phyloP scores from a whole-genome alignment of 2,113 vertebrate genomes.

The Boleophthalmus pectinirostris region DNA sequence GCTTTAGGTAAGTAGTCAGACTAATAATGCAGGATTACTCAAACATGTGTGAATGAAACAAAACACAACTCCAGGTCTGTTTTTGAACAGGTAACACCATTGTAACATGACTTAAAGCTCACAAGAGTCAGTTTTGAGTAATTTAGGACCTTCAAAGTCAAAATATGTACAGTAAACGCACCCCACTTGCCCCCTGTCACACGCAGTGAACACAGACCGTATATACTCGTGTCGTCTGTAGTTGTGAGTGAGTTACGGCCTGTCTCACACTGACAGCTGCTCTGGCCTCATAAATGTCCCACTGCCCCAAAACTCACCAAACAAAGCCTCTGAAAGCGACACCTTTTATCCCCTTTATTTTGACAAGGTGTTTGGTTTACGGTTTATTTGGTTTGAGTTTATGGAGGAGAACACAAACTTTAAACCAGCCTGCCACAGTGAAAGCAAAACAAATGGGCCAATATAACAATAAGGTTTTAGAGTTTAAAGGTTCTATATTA shows the following conservation, averaged over 20 bases:
- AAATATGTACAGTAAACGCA: background rate
- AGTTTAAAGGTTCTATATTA: background rate
- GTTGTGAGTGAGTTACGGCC: slow-evolving; percentile 56
- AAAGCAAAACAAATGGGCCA: background rate
- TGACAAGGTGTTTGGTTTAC: slow-evolving; percentile 26
- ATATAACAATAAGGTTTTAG: background rate
- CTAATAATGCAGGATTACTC: too few species aligned
- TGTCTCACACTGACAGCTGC: slow-evolving; percentile 69
- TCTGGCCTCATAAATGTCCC: slow-evolving; percentile 68
- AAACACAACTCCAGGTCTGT: too few species aligned
- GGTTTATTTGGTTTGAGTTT: slow-evolving; percentile 24
- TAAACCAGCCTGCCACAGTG: background rate
- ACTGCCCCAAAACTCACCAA: slow-evolving; percentile 17
- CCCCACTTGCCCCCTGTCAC: background rate
- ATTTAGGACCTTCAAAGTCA: too few species aligned
- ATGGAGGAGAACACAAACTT: slow-evolving; percentile 19
- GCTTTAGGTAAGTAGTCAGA: too few species aligned
- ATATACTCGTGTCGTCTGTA: background rate
- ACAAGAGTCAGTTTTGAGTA: too few species aligned
- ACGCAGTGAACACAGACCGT: too few species aligned
- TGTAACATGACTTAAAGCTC: too few species aligned
- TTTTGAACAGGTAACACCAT: too few species aligned
- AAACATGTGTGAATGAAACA: too few species aligned
- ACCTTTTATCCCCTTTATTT: slow-evolving; percentile 47
- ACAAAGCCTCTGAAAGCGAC: slow-evolving; percentile 44